These are phyloP conservation scores for Drosophila tristis DNA, from an alignment of 1,140 invertebrate genomes.

Conservation along the genomic window DNA sequence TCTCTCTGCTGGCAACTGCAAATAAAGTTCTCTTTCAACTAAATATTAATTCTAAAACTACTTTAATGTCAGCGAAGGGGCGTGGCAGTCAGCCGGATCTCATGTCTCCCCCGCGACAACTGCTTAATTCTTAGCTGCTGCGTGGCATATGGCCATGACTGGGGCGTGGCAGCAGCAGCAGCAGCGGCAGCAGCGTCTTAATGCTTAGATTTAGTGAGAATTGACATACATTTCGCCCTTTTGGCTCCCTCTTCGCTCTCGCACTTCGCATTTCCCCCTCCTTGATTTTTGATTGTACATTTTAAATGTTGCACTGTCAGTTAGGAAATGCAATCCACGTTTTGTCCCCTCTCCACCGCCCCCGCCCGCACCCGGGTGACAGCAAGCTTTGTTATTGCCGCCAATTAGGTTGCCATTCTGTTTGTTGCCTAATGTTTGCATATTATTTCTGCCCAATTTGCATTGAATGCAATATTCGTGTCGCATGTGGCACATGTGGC, in stretches of 20 bases:
- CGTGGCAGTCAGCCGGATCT: slow-evolving; percentile 16
- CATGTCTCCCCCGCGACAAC: not conserved
- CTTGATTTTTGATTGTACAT: no score
- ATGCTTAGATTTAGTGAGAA: no score
- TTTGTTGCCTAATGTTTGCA: slow-evolving; percentile 68
- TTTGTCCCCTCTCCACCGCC: not conserved
- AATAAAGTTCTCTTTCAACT: slow-evolving; percentile 73
- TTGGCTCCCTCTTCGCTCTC: no score
- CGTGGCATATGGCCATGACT: not conserved
- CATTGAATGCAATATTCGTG: slow-evolving; percentile 58
- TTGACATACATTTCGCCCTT: no score
- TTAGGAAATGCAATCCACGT: slow-evolving; percentile 34
- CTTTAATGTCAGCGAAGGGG: slow-evolving; percentile 53
- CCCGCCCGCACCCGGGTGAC: slow-evolving; percentile 12
- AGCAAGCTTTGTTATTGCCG: slow-evolving; percentile 55
- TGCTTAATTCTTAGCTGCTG: slow-evolving; percentile 25
- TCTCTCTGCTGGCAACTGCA: slow-evolving; percentile 55
- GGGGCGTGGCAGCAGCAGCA: no score
- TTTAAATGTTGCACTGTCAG: not conserved
- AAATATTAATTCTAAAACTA: slow-evolving; percentile 72
- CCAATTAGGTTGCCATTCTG: slow-evolving; percentile 66
- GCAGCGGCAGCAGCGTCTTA: no score
- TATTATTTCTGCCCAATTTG: slow-evolving; percentile 79
- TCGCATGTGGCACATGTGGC: slow-evolving; percentile 6
- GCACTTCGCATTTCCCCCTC: no score